phyloP scores from a whole-genome alignment of 2,888 invertebrate species.

The Dasypolia templi region DNA sequence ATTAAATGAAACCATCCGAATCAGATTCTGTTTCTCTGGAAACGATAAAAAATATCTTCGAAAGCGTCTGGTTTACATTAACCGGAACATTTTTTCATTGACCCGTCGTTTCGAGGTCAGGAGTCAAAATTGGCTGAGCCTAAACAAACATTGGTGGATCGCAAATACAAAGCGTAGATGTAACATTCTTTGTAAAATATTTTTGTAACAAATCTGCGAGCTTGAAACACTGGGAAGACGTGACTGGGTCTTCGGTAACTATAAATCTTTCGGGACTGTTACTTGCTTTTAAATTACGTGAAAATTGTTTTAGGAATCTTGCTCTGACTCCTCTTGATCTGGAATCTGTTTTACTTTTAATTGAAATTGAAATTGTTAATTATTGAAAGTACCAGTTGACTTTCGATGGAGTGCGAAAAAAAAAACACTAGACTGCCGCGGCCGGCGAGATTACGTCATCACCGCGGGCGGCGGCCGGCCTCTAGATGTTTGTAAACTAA shows the following conservation, averaged over 20 bases:
- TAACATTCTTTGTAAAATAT: constrained; percentile 66
- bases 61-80: constrained; percentile 58
- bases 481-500: no score
- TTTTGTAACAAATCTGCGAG: constrained; percentile 59
- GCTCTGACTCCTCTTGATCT: not conserved
- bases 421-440: no score
- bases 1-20: constrained; percentile 34
- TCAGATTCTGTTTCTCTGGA: constrained; percentile 34
- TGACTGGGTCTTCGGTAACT: constrained; percentile 50
- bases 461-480: no score
- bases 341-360: not conserved
- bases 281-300: constrained; percentile 48
- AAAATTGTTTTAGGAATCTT: constrained; percentile 20
- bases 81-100: constrained; percentile 65
- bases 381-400: no score
- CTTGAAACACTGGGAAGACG: constrained; percentile 49
- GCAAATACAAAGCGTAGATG: constrained; percentile 62
- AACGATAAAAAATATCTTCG: constrained; percentile 56
- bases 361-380: not conserved
- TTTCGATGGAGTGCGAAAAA: no score
- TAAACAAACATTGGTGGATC: constrained; percentile 70
- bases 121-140: constrained; percentile 68
- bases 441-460: no score
- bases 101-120: constrained; percentile 60
- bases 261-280: constrained; percentile 45